Base-by-base conservation (phyloP, 2,797 vertebrate genomes). In the Dryobates pubescens region DNA sequence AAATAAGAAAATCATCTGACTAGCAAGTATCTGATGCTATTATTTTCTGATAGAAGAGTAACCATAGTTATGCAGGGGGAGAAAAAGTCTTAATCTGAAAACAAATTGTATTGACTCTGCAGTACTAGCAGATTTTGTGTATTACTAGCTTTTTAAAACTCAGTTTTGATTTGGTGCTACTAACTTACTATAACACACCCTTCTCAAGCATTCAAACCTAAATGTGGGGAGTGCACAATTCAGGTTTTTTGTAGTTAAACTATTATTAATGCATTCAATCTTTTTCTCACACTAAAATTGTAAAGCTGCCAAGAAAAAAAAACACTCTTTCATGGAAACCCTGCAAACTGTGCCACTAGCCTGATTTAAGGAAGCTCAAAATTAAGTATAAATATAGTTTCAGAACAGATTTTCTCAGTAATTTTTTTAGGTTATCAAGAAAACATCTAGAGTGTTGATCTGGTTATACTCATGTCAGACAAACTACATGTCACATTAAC, bases 401-500 rank as follows among this genome's bases (percentile, higher is more conserved):
- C 94, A 96, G 93, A 92, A 93, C 91, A 96, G 93, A 97, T 96
- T 97, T 97, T 97, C 96, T 96, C 98, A 98, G 97, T 98, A 97
- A 97, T 93, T 98, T 98, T 95, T 98, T 98, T 98, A 94, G 98
- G 98, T 98, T 99, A 99, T 99, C 98, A 98, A 98, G 98, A 98
- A 98, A 99, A 98, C 97, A 99, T 99, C 99, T 99, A 97, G 96
- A 97, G 97, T 96, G 97, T 98, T 98, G 99, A 98, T 99, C 99
- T 99, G 99, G 98, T 98, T 99, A 99, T 98, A 97, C 98, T 99
- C 99, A 95, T 93, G 98, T 98, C 98, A 99, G 98, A 99, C 98
- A 99, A 99, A 98, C 98, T 98, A 98, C 98, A 97, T 98, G 98
- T 99, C 98, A 98, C 98, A 98, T 98, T 99, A 98, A 99, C 98